A percentile compares a stretch with the other conserved stretches of the same genome.
Conservation (phyloP, 1,140 invertebrate genomes). For the Drosophila sturtevanti region DNA sequence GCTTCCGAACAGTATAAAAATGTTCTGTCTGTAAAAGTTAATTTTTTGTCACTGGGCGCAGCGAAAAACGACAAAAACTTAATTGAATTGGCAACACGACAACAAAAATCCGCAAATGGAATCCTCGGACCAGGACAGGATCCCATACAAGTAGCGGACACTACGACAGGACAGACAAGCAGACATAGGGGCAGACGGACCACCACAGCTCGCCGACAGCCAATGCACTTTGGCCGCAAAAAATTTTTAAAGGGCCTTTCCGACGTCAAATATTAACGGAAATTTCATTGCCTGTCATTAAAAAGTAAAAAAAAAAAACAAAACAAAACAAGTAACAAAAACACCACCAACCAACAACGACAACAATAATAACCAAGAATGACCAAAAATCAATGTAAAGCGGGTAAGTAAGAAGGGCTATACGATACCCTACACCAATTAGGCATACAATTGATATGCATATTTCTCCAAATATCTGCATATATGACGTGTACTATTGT, state of each 20-base stretch:
- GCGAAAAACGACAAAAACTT: conserved; percentile 42
- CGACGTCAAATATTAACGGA: conserved; percentile 48
- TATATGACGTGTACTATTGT: no score
- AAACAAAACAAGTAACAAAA: neutral
- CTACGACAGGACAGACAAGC: neutral
- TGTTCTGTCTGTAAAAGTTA: conserved; percentile 60
- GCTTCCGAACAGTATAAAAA: conserved; percentile 35
- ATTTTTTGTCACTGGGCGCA: conserved; percentile 35
- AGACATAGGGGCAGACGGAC: neutral
- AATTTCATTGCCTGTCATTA: conserved; percentile 73
- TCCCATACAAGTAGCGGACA: neutral
- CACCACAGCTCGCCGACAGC: conserved; percentile 5
- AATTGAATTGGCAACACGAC: conserved; percentile 63
- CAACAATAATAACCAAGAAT: no score
- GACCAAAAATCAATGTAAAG: neutral
- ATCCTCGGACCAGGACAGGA: neutral
- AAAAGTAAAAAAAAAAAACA: conserved; percentile 42
- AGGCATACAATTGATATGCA: no score
- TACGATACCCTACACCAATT: neutral
- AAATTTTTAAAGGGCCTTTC: conserved; percentile 6
- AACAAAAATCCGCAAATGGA: neutral
- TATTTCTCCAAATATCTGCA: no score
- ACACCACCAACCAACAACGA: neutral
- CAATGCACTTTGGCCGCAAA: conserved; percentile 16
- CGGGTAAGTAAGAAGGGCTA: neutral